phyloP scores from a whole-genome alignment of 92 coral and sea anemone genomes.

The Phenganax marumi region DNA sequence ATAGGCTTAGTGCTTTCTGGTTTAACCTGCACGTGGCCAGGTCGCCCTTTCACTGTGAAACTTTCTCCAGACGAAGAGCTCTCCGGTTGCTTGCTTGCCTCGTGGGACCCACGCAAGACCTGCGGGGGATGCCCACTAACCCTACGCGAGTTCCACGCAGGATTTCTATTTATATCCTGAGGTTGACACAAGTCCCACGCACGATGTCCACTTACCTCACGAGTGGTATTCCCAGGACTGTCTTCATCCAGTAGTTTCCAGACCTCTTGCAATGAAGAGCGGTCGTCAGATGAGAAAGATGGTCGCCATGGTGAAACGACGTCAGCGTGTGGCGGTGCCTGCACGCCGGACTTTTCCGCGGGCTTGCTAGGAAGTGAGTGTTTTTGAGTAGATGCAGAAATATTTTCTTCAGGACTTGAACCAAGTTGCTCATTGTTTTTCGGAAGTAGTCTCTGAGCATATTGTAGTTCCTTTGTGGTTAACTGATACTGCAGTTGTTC shows the following conservation, averaged over 20 bases:
- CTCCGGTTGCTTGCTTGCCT: neutral
- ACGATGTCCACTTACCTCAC: conserved; percentile 24
- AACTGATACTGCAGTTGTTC: conserved; percentile 90
- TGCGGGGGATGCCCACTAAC: too few relatives aligned
- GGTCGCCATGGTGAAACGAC: conserved; percentile 29
- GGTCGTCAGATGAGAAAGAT: conserved; percentile 93
- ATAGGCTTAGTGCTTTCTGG: conserved; percentile 55
- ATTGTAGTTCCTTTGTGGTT: conserved; percentile 86
- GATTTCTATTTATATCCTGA: too few relatives aligned
- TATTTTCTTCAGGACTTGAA: conserved; percentile 33
- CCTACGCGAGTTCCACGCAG: too few relatives aligned
- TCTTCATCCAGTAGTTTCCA: conserved; percentile 96
- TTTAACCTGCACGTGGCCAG: conserved; percentile 57
- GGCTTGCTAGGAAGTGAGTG: conserved; percentile 39
- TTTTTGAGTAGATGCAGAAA: neutral
- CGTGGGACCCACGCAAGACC: too few relatives aligned
- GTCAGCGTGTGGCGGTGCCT: neutral
- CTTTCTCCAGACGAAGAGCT: conserved; percentile 55
- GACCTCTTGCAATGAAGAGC: conserved; percentile 85
- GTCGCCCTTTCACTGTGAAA: conserved; percentile 81
- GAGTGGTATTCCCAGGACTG: conserved; percentile 61
- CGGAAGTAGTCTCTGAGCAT: conserved; percentile 74
- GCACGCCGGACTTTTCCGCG: conserved; percentile 37
- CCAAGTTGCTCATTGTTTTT: conserved; percentile 56
- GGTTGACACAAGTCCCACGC: neutral